Base-by-base conservation (phyloP, 30 jellyfish, hydroid and myxozoan genomes). In the Turritopsis rubra region DNA sequence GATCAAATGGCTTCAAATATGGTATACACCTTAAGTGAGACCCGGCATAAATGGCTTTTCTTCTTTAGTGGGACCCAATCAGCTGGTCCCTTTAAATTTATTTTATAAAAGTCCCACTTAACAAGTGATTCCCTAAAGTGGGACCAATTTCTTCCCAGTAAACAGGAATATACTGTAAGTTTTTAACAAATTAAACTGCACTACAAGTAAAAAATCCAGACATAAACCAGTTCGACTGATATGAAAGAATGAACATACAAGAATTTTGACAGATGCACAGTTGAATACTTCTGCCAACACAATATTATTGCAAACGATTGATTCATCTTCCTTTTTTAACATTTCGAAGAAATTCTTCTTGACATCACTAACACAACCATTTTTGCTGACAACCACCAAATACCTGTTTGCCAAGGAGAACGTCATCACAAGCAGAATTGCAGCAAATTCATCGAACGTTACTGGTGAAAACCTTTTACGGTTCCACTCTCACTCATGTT, bases 201-300 rank as follows among this genome's bases (percentile, higher is more conserved):
- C 5, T 13, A 41, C 60, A 5, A 41, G 60, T 13, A 41, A 41
- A 13, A 41, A 41, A 41, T 41, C 13, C 60, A 3, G 5, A 5
- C 60, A 41, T 3, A 41, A 5, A 41, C 17, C 27, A 66, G 72
- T 54, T 54, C 72, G n/a, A 16, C 19, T 66, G 16, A 66, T 66
- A 3, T 66, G 29, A 66, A 66, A 66, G 7, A 1, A 66, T 66
- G 76, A 20, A 84, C 97, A 80, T 78, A 86, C 97, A 28, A 90
- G 87, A 20, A 91, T 85, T 60, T 91, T 85, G 74, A 66, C 82
- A 31, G 83, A 21, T 16, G 89, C 74, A 23, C 89, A 78, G 41
- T 85, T 81, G 7, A 88, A 71, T 18, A 90, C 95, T 81, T 90
- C 92, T 8, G 97, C 97, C 90, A 90, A 80, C 1, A 90, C 70